Conservation (phyloP, 2,888 invertebrate genomes). For the Acronicta leporina region DNA sequence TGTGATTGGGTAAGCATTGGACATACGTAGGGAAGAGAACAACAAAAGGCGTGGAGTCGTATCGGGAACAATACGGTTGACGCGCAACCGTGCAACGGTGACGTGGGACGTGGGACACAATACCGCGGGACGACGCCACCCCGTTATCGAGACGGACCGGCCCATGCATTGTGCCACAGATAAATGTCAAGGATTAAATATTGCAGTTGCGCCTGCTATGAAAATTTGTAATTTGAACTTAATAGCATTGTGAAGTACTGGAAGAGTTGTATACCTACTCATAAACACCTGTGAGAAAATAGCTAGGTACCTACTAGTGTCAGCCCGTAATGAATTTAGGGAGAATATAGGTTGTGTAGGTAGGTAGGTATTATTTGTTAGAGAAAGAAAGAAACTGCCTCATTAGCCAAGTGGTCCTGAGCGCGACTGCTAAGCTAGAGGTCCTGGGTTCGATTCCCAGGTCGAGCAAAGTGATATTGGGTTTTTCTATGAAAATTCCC, state of each 20-base stretch:
- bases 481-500: no score
- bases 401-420: no score
- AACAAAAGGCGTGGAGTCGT: constrained; percentile 42
- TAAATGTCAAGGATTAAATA: constrained; percentile 41
- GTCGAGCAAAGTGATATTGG: no score
- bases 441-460: no score
- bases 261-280: not conserved
- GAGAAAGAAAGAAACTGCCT: no score
- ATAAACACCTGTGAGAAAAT: no score
- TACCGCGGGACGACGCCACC: constrained; percentile 25
- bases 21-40: constrained; percentile 22
- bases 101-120: constrained; percentile 28
- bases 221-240: not conserved
- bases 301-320: no score
- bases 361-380: no score
- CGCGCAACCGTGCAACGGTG: constrained; percentile 33
- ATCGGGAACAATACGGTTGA: constrained; percentile 45
- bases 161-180: constrained; percentile 32
- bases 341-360: no score
- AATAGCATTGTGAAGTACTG: no score
- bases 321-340: no score
- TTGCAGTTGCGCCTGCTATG: constrained; percentile 6
- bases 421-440: no score
- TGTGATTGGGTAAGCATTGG: not conserved
- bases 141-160: constrained; percentile 37